Conservation (phyloP, 2,113 vertebrate species). For the human region GRCh38 chr15:91142001-91142500, state of each 20-base stretch:
- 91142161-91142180: not conserved
- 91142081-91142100: not conserved
- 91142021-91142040: not conserved
- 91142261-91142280: not conserved
- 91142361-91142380: not conserved
- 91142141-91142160: not conserved
- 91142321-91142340: not conserved
- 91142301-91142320: not conserved
- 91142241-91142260: not conserved
- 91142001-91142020: not conserved
- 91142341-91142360: not conserved
- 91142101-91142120: not conserved
- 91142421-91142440: not conserved
- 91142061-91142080: not conserved
- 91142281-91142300: not conserved
- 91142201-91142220: not conserved
- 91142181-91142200: fast-evolving
- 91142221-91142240: not conserved
- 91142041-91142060: not conserved
- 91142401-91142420: slow-evolving; percentile 8
- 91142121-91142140: not conserved
- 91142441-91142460: slow-evolving; percentile 39
- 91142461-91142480: not conserved
- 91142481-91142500: not conserved
- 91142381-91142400: not conserved